These are phyloP conservation scores for Heterotis niloticus DNA, from an alignment of 2,113 vertebrate species.

Conservation along the genomic window DNA sequence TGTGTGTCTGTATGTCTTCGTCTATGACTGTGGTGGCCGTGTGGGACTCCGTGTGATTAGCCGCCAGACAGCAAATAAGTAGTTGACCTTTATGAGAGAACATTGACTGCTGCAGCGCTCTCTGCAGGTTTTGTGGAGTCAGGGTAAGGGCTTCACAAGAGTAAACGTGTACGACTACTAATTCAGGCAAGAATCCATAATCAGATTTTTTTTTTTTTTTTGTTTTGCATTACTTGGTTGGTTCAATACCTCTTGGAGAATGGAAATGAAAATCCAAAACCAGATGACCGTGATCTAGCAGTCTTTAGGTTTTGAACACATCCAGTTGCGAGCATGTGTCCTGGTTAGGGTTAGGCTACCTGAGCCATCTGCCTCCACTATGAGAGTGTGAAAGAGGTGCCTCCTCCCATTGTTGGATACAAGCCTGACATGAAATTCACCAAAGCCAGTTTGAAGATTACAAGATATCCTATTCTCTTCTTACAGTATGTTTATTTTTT, in stretches of 20 bases:
- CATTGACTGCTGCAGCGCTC: background rate
- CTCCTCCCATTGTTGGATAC: background rate
- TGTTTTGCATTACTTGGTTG: background rate
- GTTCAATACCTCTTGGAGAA: background rate
- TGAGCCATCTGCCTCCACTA: background rate
- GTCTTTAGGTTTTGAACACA: background rate
- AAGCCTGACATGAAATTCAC: background rate
- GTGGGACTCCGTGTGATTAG: background rate
- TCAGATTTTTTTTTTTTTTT: conserved; percentile 2
- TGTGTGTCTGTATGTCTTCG: background rate
- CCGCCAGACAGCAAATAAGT: background rate
- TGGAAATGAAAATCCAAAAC: conserved; percentile 1
- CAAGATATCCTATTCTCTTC: background rate
- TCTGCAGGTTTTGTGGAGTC: background rate
- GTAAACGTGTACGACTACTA: background rate
- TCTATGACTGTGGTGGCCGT: background rate
- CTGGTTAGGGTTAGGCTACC: background rate
- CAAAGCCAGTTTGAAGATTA: background rate
- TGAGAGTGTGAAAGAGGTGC: conserved; percentile 8
- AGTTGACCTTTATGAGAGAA: background rate
- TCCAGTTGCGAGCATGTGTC: background rate
- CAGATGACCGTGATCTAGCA: background rate
- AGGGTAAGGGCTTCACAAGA: background rate
- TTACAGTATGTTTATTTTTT: background rate
- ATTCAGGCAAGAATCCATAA: background rate